A percentile compares a stretch with the other conserved stretches of the same genome.
Conservation (phyloP, 2,888 invertebrate species). For the Tenthredo mesomela region DNA sequence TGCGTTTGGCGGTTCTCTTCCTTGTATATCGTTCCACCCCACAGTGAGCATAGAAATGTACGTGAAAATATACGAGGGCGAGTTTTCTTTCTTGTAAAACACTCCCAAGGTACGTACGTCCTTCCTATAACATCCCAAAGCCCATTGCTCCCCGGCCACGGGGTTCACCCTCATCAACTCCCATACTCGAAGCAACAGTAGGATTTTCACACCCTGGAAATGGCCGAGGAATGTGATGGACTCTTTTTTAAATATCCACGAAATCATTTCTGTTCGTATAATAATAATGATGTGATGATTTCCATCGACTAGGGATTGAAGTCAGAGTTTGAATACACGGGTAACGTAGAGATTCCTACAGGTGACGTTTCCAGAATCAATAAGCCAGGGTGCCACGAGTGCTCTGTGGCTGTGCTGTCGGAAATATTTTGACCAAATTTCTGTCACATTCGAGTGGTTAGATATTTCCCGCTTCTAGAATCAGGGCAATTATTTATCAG, state of each 20-base stretch:
- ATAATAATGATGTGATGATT: not conserved
- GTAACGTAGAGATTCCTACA: slow-evolving; percentile 27
- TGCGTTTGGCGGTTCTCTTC: not conserved
- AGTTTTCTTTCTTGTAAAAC: slow-evolving; percentile 59
- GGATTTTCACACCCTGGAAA: not conserved
- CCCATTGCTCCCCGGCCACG: not conserved
- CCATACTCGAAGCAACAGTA: not conserved
- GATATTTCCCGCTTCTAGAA: not conserved
- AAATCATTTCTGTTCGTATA: not conserved
- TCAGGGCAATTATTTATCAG: not conserved
- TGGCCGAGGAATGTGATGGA: too few relatives aligned
- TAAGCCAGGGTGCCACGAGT: not conserved
- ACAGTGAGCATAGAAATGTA: slow-evolving; percentile 65
- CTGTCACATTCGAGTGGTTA: not conserved
- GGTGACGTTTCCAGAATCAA: slow-evolving; percentile 43
- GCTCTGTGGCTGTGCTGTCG: not conserved
- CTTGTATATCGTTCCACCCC: slow-evolving; percentile 9
- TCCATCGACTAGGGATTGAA: not conserved
- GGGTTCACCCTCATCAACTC: slow-evolving; percentile 1
- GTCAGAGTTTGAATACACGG: not conserved
- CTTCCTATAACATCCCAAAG: not conserved
- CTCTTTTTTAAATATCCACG: not conserved
- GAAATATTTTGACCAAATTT: slow-evolving; percentile 17
- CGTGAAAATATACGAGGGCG: slow-evolving; percentile 49
- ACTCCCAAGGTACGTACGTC: slow-evolving; percentile 53